Conservation (phyloP, 2,888 invertebrate genomes). For the Caenorhabditis panamensis region DNA sequence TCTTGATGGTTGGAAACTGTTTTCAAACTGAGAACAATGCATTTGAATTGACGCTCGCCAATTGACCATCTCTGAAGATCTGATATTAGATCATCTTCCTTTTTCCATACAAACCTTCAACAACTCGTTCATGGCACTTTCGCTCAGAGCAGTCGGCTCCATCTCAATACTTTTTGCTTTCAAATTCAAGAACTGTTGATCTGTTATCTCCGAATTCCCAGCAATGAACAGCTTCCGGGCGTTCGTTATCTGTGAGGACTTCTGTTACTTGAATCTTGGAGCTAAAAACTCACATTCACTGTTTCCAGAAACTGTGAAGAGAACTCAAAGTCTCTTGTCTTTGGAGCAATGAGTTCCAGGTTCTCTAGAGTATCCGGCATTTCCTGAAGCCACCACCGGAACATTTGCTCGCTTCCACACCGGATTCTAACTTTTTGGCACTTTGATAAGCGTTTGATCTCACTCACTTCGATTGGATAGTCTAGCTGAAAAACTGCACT, state of each 20-base stretch:
- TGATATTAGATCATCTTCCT: no score
- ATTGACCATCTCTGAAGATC: neutral
- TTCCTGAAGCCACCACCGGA: constrained; percentile 31
- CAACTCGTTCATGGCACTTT: neutral
- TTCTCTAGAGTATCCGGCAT: constrained; percentile 5
- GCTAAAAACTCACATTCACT: neutral
- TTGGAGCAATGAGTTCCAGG: neutral
- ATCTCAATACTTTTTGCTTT: constrained; percentile 1
- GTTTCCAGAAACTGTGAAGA: neutral
- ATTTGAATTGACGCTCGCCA: no score
- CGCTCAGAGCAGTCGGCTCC: neutral
- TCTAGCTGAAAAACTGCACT: neutral
- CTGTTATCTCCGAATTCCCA: neutral
- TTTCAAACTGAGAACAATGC: no score
- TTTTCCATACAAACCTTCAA: no score
- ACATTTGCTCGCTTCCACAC: neutral
- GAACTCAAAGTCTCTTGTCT: neutral
- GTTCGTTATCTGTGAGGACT: neutral
- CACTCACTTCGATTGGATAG: neutral
- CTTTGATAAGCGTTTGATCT: constrained; percentile 7
- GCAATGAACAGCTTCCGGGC: neutral
- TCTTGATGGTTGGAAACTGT: neutral
- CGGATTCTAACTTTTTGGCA: constrained; percentile 9
- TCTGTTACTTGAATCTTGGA: no score
- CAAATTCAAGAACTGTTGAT: constrained; percentile 22